phyloP scores from a whole-genome alignment of 2,888 invertebrate species.

The Eupithecia exiguata region DNA sequence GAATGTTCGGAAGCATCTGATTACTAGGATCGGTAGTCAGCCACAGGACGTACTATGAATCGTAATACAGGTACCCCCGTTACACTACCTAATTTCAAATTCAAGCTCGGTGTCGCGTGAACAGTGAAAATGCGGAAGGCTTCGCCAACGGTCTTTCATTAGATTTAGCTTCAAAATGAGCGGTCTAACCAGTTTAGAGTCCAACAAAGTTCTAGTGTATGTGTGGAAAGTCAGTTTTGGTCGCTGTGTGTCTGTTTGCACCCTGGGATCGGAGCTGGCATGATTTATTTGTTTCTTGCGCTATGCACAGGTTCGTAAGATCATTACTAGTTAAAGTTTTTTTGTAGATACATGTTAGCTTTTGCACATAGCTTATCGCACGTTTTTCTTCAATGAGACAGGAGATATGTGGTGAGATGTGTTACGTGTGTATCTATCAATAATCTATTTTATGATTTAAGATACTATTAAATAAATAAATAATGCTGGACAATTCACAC shows the following conservation, averaged over 20 bases:
- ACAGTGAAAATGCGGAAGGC: slow-evolving; percentile 80
- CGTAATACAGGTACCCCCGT: slow-evolving; percentile 62
- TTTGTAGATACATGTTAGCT: too few species aligned
- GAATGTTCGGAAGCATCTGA: slow-evolving; percentile 51
- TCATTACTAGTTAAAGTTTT: too few species aligned
- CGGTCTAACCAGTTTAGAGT: slow-evolving; percentile 70
- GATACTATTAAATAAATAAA: too few species aligned
- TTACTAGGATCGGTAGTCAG: slow-evolving; percentile 73
- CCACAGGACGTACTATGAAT: slow-evolving; percentile 66
- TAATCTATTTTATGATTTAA: too few species aligned
- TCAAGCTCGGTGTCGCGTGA: slow-evolving; percentile 68
- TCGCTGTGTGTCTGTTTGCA: slow-evolving; percentile 62
- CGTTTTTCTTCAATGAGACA: too few species aligned
- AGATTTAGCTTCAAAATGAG: slow-evolving; percentile 77
- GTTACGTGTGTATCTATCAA: too few species aligned
- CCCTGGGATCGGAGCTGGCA: slow-evolving; percentile 64
- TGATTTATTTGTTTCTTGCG: slow-evolving; percentile 71
- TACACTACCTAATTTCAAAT: slow-evolving; percentile 80
- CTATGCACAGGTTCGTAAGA: slow-evolving; percentile 69
- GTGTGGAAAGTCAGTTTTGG: slow-evolving; percentile 67
- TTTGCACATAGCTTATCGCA: too few species aligned
- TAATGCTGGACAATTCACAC: too few species aligned
- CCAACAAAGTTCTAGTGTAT: slow-evolving; percentile 68
- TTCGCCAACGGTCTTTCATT: slow-evolving; percentile 70
- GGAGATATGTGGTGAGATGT: too few species aligned